Evolutionary conservation across 2,888 invertebrate species (phyloP).

Genomic region (Eurois occulta): DNA sequence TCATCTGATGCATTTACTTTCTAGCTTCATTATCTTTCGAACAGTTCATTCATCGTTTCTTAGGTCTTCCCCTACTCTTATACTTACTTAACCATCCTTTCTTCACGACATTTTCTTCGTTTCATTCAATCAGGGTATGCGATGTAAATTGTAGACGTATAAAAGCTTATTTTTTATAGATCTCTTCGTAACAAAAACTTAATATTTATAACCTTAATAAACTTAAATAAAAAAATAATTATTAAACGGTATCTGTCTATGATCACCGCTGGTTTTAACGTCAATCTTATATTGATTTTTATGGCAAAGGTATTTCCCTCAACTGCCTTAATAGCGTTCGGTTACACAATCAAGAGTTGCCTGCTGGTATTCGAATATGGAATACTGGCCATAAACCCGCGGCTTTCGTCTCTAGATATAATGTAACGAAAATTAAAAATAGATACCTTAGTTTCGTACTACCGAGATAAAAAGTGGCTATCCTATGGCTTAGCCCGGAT

Average conservation of each 20-base stretch:
- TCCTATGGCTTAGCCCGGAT: neutral
- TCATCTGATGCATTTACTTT: neutral
- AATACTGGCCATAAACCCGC: conserved; percentile 1
- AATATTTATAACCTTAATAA: conserved; percentile 31
- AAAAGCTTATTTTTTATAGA: conserved; percentile 24
- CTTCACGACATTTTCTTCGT: neutral
- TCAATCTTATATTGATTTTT: conserved; percentile 29
- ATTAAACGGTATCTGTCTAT: conserved; percentile 15
- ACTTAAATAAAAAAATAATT: conserved; percentile 1
- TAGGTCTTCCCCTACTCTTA: neutral
- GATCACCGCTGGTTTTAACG: conserved; percentile 20
- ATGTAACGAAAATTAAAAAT: neutral
- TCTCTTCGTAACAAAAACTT: conserved; percentile 20
- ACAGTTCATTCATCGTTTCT: neutral
- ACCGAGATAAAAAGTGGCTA: neutral
- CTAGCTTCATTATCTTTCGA: neutral
- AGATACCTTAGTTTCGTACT: neutral
- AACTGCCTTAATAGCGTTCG: conserved; percentile 30
- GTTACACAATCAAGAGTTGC: conserved; percentile 32
- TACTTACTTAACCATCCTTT: neutral
- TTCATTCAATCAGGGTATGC: neutral
- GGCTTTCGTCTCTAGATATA: neutral
- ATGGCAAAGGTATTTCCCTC: conserved; percentile 36
- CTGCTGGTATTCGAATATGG: conserved; percentile 31
- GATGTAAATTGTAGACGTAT: neutral